phyloP scores from a whole-genome alignment of 2,797 vertebrate species.

The Xiphophorus birchmanni region DNA sequence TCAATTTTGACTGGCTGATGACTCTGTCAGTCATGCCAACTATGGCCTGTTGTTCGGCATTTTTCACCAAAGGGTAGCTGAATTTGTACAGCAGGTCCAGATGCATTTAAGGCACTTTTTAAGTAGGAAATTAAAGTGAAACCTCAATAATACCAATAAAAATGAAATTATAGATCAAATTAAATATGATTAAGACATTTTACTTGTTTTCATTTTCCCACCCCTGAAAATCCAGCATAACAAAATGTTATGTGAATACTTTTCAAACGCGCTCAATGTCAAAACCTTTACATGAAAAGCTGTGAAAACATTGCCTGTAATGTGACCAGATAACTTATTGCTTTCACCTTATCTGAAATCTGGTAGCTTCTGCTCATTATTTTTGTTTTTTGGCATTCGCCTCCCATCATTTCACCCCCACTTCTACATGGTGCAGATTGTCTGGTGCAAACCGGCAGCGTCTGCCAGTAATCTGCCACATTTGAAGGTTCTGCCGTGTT shows the following conservation, averaged over 20 bases:
- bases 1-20: too few species aligned
- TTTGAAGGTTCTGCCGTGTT: constrained; percentile 10
- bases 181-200: too few species aligned
- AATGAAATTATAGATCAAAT: too few species aligned
- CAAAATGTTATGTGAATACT: background rate
- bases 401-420: background rate
- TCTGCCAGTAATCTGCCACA: constrained; percentile 20
- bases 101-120: too few species aligned
- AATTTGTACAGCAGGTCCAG: too few species aligned
- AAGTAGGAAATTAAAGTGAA: too few species aligned
- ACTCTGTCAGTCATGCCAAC: too few species aligned
- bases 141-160: too few species aligned
- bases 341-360: background rate
- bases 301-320: constrained; percentile 1
- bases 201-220: too few species aligned
- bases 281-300: background rate
- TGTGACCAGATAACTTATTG: background rate
- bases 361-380: constrained; percentile 11
- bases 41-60: too few species aligned
- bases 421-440: constrained; percentile 17
- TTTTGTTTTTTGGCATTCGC: constrained; percentile 9
- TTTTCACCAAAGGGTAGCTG: too few species aligned
- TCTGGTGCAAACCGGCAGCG: constrained; percentile 11
- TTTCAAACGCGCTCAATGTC: background rate
- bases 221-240: background rate